Evolutionary conservation across 1,140 invertebrate genomes (phyloP).

Genomic region (Drosophila nigrodunni): DNA sequence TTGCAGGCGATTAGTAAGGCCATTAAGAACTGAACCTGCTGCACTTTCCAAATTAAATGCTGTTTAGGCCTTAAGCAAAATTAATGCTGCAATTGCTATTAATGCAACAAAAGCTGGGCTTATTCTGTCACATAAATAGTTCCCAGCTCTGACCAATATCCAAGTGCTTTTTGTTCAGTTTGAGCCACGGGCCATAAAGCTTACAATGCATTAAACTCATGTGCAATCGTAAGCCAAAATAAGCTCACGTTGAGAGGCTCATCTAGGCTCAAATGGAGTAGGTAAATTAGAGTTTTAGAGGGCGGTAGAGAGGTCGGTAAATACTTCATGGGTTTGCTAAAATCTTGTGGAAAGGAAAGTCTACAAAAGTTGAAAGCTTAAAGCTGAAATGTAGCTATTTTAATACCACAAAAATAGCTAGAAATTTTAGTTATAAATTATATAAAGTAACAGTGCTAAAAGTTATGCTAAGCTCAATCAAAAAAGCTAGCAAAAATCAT

Average conservation of each 20-base stretch:
- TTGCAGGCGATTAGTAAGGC: conserved; percentile 16
- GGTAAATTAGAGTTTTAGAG: neutral
- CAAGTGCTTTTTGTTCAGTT: conserved; percentile 29
- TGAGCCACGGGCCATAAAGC: conserved; percentile 8
- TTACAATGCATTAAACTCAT: conserved; percentile 7
- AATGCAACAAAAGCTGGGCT: conserved; percentile 6
- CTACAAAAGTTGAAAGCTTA: too few relatives aligned
- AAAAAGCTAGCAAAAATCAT: too few relatives aligned
- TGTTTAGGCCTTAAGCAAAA: conserved; percentile 1
- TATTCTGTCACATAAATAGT: conserved; percentile 32
- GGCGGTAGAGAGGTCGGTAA: too few relatives aligned
- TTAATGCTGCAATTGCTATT: conserved; percentile 23
- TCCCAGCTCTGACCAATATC: conserved; percentile 2
- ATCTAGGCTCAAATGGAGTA: neutral
- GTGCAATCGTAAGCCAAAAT: conserved; percentile 2
- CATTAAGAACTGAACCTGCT: conserved; percentile 4
- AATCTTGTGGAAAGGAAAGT: too few relatives aligned
- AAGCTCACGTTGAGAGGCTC: conserved; percentile 9
- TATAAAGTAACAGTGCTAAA: too few relatives aligned
- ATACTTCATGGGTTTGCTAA: too few relatives aligned
- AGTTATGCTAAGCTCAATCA: too few relatives aligned
- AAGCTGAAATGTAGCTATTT: too few relatives aligned
- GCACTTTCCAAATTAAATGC: conserved; percentile 49
- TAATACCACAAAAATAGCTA: too few relatives aligned
- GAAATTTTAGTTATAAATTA: too few relatives aligned